Percentiles rank a stretch among this genome's conserved stretches.
Conservation (phyloP, 2,888 invertebrate genomes). For the Boloria euphrosyne region DNA sequence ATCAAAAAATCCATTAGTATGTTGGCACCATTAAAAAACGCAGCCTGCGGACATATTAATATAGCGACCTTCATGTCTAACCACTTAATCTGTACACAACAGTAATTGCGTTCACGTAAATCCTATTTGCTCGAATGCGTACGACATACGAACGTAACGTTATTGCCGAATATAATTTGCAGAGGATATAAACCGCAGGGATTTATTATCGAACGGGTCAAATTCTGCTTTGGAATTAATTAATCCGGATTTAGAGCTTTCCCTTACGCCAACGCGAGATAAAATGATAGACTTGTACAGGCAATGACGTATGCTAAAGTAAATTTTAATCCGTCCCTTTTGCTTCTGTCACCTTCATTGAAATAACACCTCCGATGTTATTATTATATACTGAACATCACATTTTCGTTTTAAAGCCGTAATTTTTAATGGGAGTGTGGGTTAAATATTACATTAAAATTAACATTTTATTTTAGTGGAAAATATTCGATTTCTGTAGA, state of each 20-base stretch:
- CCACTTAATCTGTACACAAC: constrained; percentile 37
- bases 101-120: constrained; percentile 41
- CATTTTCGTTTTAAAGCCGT: too few species aligned
- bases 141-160: constrained; percentile 39
- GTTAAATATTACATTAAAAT: too few species aligned
- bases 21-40: neutral
- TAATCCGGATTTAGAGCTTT: constrained; percentile 61
- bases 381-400: constrained; percentile 18
- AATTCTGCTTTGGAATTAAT: constrained; percentile 65
- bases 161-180: constrained; percentile 49
- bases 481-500: too few species aligned
- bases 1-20: neutral
- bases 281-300: constrained; percentile 49
- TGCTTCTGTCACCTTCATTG: constrained; percentile 15
- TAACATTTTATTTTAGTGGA: too few species aligned
- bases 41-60: neutral
- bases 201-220: constrained; percentile 55
- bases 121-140: constrained; percentile 41
- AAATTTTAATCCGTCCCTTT: constrained; percentile 28
- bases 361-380: constrained; percentile 25
- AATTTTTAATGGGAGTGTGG: too few species aligned
- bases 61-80: constrained; percentile 17
- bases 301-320: constrained; percentile 19
- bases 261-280: constrained; percentile 61
- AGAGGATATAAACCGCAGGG: constrained; percentile 47